Conservation (phyloP, 2,113 vertebrate species). For the Bombycilla garrulus region DNA sequence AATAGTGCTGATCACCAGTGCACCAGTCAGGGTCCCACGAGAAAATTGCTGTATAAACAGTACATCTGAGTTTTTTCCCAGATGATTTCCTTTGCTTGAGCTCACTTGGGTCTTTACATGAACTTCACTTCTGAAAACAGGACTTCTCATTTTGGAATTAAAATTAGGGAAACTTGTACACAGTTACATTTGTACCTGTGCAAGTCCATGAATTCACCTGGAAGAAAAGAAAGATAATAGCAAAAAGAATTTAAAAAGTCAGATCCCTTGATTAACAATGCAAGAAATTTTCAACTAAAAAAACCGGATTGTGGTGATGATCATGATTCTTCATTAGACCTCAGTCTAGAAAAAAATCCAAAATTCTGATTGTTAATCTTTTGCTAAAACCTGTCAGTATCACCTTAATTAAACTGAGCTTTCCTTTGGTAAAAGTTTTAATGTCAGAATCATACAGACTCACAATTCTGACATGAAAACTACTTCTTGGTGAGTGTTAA, state of each 20-base stretch:
- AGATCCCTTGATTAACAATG: background rate
- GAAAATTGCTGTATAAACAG: background rate
- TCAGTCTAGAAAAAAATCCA: background rate
- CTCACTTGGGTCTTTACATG: background rate
- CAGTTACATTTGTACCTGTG: background rate
- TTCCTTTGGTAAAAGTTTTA: background rate
- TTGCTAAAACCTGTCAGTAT: slow-evolving; percentile 21
- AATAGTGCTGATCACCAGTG: background rate
- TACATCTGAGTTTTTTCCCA: background rate
- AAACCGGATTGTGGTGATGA: background rate
- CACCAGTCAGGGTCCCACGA: background rate
- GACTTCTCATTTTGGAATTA: background rate
- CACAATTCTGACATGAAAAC: slow-evolving; percentile 39
- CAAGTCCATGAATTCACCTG: background rate
- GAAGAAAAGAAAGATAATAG: background rate
- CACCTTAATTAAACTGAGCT: slow-evolving; percentile 30
- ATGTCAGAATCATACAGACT: slow-evolving; percentile 19
- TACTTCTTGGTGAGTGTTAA: slow-evolving; percentile 39
- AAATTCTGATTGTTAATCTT: slow-evolving; percentile 48
- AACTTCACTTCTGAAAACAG: background rate
- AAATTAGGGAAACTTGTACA: background rate
- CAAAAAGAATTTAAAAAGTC: background rate
- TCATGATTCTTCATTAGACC: background rate
- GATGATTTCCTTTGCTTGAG: background rate
- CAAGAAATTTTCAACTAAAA: background rate